Evolutionary conservation across 2,888 invertebrate genomes (phyloP).

Genomic region (Volucella inflata): DNA sequence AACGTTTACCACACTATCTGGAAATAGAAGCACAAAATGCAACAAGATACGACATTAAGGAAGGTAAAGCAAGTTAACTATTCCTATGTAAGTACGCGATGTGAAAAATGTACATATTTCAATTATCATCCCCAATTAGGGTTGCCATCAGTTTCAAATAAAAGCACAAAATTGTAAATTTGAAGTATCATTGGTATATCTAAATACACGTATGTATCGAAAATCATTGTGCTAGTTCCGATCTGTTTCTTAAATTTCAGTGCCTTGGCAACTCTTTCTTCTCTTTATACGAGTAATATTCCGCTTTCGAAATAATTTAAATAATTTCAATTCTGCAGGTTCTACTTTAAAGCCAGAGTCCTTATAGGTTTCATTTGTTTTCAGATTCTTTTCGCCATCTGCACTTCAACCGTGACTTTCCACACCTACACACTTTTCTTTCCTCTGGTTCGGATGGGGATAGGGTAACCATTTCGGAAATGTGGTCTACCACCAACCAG

Average conservation of each 20-base stretch:
- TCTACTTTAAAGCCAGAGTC: constrained; percentile 19
- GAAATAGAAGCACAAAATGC: constrained; percentile 17
- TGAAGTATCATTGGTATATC: too few relatives aligned
- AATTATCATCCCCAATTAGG: too few relatives aligned
- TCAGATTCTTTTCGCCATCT: constrained; percentile 57
- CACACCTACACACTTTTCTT: constrained; percentile 28
- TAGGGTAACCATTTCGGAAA: constrained; percentile 61
- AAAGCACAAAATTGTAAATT: too few relatives aligned
- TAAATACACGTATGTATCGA: too few relatives aligned
- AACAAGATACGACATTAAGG: not conserved
- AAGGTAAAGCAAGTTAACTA: not conserved
- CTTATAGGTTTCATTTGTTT: constrained; percentile 19
- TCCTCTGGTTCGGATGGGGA: not conserved
- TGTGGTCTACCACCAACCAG: constrained; percentile 62
- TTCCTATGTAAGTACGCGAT: not conserved
- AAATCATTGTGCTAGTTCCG: too few relatives aligned
- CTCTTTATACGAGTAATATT: too few relatives aligned
- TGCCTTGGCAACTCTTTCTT: too few relatives aligned
- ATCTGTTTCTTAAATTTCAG: too few relatives aligned
- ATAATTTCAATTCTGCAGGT: constrained; percentile 24
- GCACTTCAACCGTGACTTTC: constrained; percentile 66
- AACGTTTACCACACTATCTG: constrained; percentile 54
- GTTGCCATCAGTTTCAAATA: too few relatives aligned
- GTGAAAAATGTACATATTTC: not conserved
- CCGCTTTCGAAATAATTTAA: not conserved